Conservation (phyloP, 2,797 vertebrate genomes). For the Rousettus madagascariensis region DNA sequence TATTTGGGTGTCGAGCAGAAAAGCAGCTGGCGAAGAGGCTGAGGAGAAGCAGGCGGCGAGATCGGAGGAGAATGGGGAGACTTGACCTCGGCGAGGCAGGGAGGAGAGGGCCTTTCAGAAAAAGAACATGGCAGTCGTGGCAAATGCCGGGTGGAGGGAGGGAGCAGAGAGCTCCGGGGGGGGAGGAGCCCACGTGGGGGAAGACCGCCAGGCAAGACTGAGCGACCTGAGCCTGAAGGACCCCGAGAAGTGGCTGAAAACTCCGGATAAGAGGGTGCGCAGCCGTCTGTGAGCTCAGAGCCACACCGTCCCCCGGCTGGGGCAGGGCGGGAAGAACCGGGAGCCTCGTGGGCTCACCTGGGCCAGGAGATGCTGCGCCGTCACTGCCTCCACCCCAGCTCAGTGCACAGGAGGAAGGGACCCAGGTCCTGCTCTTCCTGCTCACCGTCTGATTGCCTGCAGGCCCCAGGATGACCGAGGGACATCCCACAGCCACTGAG, state of each 20-base stretch:
- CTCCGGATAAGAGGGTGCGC: too few species aligned
- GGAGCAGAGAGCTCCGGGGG: fast-evolving
- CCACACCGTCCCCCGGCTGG: too few species aligned
- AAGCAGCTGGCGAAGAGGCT: neutral
- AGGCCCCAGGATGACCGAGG: neutral
- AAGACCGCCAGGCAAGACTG: neutral
- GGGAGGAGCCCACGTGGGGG: fast-evolving
- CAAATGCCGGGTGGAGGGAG: neutral
- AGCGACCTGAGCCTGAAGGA: neutral
- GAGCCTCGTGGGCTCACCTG: too few species aligned
- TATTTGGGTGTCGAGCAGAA: neutral
- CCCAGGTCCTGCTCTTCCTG: neutral
- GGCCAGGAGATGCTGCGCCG: neutral
- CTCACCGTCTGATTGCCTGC: neutral
- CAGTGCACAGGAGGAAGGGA: neutral
- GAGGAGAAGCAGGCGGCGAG: fast-evolving
- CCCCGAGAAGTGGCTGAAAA: neutral
- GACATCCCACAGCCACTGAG: neutral
- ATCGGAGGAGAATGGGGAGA: neutral
- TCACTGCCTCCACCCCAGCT: too few species aligned
- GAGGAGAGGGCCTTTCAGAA: neutral
- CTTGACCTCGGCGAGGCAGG: fast-evolving
- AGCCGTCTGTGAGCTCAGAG: neutral
- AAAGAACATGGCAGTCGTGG: fast-evolving
- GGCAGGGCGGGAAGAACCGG: neutral